Percentiles rank a stretch among this genome's conserved stretches.
Evolutionary conservation across 2,888 invertebrate species (phyloP).

Genomic region (Antitype chi): DNA sequence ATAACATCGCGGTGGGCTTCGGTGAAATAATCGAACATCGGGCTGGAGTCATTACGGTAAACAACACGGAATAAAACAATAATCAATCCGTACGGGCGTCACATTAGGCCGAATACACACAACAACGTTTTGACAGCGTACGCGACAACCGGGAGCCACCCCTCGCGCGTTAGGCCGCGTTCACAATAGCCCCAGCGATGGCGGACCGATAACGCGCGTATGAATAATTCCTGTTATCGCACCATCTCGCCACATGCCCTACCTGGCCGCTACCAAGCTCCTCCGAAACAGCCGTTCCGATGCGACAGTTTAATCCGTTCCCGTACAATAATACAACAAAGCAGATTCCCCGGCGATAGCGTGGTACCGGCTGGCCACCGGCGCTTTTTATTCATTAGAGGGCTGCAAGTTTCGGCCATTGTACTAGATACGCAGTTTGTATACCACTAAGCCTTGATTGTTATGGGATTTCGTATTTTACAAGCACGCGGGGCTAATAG

Average conservation of each 20-base stretch:
- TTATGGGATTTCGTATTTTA: slow-evolving; percentile 84
- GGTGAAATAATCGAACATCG: slow-evolving; percentile 70
- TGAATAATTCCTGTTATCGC: slow-evolving; percentile 90
- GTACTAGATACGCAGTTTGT: slow-evolving; percentile 86
- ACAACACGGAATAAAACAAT: slow-evolving; percentile 83
- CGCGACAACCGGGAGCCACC: slow-evolving; percentile 88
- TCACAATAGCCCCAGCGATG: slow-evolving; percentile 89
- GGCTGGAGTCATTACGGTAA: slow-evolving; percentile 74
- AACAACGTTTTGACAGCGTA: slow-evolving; percentile 88
- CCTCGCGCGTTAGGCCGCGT: slow-evolving; percentile 86
- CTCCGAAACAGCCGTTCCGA: slow-evolving; percentile 74
- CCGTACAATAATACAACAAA: slow-evolving; percentile 65
- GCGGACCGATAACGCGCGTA: slow-evolving; percentile 89
- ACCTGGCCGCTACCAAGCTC: slow-evolving; percentile 87
- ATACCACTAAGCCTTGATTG: slow-evolving; percentile 86
- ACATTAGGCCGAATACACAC: slow-evolving; percentile 85
- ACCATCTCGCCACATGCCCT: slow-evolving; percentile 90
- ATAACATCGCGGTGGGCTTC: slow-evolving; percentile 56
- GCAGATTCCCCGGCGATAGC: slow-evolving; percentile 64
- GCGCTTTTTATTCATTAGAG: slow-evolving; percentile 88
- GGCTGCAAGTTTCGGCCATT: slow-evolving; percentile 87
- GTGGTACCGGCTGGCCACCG: slow-evolving; percentile 82
- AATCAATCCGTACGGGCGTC: slow-evolving; percentile 84
- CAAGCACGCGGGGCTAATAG: slow-evolving; percentile 78
- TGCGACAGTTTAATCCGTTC: slow-evolving; percentile 73